phyloP scores from a whole-genome alignment of 2,888 invertebrate genomes.

The Trypoxylon attenuatum region DNA sequence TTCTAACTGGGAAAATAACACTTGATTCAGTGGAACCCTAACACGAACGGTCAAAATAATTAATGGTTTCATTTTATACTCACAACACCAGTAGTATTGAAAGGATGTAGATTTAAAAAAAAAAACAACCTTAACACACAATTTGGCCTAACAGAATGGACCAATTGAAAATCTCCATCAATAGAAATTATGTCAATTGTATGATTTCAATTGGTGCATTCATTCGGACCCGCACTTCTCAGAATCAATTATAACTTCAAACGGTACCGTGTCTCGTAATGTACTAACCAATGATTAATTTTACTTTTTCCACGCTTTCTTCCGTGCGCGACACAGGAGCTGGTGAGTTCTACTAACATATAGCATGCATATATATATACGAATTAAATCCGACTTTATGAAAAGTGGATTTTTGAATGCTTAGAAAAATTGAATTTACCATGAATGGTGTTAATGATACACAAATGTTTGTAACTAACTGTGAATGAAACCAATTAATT shows the following conservation, averaged over 20 bases:
- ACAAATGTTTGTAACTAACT: no score
- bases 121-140: no score
- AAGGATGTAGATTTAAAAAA: no score
- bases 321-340: constrained; percentile 61
- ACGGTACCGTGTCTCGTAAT: constrained; percentile 25
- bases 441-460: no score
- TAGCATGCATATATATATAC: constrained; percentile 14
- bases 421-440: no score
- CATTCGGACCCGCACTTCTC: constrained; percentile 5
- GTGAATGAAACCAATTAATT: constrained; percentile 6
- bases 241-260: constrained; percentile 9
- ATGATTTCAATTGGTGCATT: constrained; percentile 16
- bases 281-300: constrained; percentile 61
- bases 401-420: neutral
- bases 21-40: no score
- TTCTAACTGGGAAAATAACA: no score
- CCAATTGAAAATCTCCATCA: constrained; percentile 3
- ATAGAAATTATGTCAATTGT: constrained; percentile 13
- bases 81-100: no score
- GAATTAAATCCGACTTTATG: neutral
- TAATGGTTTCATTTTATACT: no score
- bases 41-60: no score
- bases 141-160: neutral
- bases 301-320: constrained; percentile 63
- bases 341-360: constrained; percentile 67